Base-by-base conservation (phyloP, 2,888 invertebrate genomes). In the Trichopoda pennipes region DNA sequence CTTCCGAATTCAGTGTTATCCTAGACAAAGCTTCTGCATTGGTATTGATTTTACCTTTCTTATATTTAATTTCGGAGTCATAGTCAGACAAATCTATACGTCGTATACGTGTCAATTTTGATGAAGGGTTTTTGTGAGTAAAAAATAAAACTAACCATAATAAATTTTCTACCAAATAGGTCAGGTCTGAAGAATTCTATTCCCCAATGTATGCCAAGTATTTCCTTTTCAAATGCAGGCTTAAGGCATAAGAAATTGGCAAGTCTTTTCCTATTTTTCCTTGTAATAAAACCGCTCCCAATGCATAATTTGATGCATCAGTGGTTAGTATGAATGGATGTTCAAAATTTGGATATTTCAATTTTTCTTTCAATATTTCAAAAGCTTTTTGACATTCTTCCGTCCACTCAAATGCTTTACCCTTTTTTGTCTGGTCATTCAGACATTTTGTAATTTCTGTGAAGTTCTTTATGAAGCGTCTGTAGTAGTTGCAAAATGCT, bases 121-220 rank as follows among this genome's bases (percentile, higher is more conserved):
- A 38, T 14, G 53, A 66, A 16, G 51, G 53, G 38, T 53, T 66
- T 14, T 35, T 53, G 51, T 53, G 87, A 87, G 9, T 86, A 60
- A 68, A 68, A 58, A 68, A 60, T 49, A 28, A 68, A 19, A 74
- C 44, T 14, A 63, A 44, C 81, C 28, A 75, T 84, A 10, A 61
- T 69, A 68, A 88, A 88, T 55, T 81, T 84, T 77, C 73, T 80
- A 2, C 87, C 88, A 69, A 85, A 86, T 7, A 89, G 21, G 70
- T 88, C 88, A 3, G 86, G 86, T 68, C 86, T 72, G 68, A 87
- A 88, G 72, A 86, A 84, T 51, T 86, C 83, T 9, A 85, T 84
- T 3, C 77, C 85, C 80, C 68, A 68, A 21, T 73, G 73, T 19
- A 79, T 69, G 4, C 61, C 80, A 23, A 86, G 58, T 0, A 87